Evolutionary conservation across 1,140 invertebrate species (phyloP).

Genomic region (Nomia melanderi): DNA sequence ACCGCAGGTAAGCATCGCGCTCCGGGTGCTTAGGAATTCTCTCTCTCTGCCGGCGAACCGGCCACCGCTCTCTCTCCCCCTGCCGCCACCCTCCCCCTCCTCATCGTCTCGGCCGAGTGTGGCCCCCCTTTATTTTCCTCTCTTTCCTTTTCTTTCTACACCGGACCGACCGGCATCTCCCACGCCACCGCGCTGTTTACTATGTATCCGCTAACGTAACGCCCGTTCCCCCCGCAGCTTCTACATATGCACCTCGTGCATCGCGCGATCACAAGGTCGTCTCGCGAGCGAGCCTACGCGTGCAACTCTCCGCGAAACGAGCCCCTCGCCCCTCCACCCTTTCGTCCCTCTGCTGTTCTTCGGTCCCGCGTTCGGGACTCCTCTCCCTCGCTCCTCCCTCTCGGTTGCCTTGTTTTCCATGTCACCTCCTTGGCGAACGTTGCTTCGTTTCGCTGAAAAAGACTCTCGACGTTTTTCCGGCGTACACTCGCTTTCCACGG

Average conservation of each 20-base stretch:
- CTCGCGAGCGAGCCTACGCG: slow-evolving; percentile 45
- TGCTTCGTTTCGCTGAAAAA: background rate
- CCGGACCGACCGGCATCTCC: slow-evolving; percentile 5
- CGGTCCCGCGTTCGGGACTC: no score
- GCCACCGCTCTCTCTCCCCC: background rate
- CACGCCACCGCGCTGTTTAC: slow-evolving; percentile 35
- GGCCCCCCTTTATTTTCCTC: slow-evolving; percentile 18
- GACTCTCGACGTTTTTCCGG: no score
- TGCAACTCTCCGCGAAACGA: background rate
- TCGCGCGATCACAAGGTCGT: slow-evolving; percentile 66
- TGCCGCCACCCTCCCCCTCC: background rate
- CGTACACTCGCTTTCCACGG: no score
- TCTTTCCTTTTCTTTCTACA: slow-evolving; percentile 30
- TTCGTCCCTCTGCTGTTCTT: background rate
- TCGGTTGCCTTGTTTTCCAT: no score
- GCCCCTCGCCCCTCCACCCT: background rate
- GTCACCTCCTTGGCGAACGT: no score
- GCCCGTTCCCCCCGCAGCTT: slow-evolving; percentile 32
- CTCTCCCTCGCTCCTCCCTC: no score
- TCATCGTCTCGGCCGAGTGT: background rate
- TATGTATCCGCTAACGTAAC: slow-evolving; percentile 47
- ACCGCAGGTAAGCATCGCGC: slow-evolving; percentile 62
- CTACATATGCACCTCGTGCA: slow-evolving; percentile 64
- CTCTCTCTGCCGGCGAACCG: slow-evolving; percentile 26
- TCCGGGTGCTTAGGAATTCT: slow-evolving; percentile 63